Evolutionary conservation across 2,113 vertebrate species (phyloP), one percentile per base, ranked within the genome.

Genomic region (Zosterops borbonicus): DNA sequence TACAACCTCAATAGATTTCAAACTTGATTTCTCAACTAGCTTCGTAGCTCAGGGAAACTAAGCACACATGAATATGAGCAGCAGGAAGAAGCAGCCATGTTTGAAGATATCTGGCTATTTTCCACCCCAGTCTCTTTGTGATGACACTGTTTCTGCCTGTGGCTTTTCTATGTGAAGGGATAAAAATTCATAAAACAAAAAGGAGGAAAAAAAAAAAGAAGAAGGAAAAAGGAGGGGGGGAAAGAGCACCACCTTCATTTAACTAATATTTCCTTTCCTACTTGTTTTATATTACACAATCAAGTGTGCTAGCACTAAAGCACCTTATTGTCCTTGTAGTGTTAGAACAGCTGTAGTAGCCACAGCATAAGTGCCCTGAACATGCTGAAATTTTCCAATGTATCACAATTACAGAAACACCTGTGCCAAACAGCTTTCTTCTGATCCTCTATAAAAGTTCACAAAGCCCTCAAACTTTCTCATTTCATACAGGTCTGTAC

Each of bases 381-480:
- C 90, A 83, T 9, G 64, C 78, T 97, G 96, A 96, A 97, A 97
- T 95, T 97, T 97, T 98, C 97, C 95, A 94, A 94, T 74, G 89
- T 96, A 96, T 97, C 98, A 97, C 92, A 96, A 94, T 95, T 95
- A 95, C 94, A 97, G 97, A 92, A 97, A 93, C 98, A 98, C 97
- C 98, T 98, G 98, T 97, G 97, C 94, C 76, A 89, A 97, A 97
- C 96, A 96, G 97, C 97, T 97, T 97, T 97, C 76, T 96, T 96
- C 97, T 98, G 98, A 98, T 98, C 97, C 97, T 96, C 96, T 91
- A 96, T 96, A 98, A 97, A 97, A 97, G 80, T 93, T 93, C 93
- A 96, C 87, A 97, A 97, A 98, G 95, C 96, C 93, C 67, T 96
- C 91, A 95, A 39, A 93, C 86, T 95, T 94, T 94, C 90, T 82